A percentile compares a stretch with the other conserved stretches of the same genome.
phyloP scores from a whole-genome alignment of 2,888 invertebrate species.

The Falcaria lacertinaria region DNA sequence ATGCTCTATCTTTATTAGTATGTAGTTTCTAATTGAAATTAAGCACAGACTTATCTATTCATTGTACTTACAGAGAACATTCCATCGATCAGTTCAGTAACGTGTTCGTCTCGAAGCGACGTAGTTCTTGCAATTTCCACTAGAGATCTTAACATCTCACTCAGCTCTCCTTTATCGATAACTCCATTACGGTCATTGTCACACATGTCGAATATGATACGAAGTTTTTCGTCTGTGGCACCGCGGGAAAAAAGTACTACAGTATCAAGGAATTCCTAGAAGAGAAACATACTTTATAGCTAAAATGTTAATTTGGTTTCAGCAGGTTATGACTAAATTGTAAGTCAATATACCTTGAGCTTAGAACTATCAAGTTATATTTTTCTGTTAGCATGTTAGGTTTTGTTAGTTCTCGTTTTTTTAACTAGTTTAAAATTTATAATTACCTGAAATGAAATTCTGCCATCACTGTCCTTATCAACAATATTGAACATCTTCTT shows the following conservation, averaged over 20 bases:
- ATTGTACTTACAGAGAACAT: constrained; percentile 87
- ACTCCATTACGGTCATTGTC: constrained; percentile 96
- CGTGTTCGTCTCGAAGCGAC: constrained; percentile 92
- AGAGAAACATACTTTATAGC: constrained; percentile 8
- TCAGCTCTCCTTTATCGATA: constrained; percentile 95
- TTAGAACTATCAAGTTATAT: too few relatives aligned
- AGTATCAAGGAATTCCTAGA: constrained; percentile 94
- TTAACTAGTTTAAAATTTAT: too few relatives aligned
- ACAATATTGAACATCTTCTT: constrained; percentile 98
- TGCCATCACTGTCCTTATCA: constrained; percentile 95
- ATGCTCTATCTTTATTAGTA: too few relatives aligned
- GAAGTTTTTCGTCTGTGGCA: constrained; percentile 94
- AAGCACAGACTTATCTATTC: not conserved
- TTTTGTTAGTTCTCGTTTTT: too few relatives aligned
- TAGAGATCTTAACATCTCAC: constrained; percentile 94
- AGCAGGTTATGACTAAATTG: not conserved
- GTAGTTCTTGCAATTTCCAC: constrained; percentile 96
- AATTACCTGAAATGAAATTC: constrained; percentile 93
- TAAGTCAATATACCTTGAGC: too few relatives aligned
- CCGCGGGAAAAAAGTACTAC: constrained; percentile 95
- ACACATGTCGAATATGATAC: constrained; percentile 98
- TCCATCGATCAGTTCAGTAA: constrained; percentile 94
- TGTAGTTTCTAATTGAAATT: too few relatives aligned
- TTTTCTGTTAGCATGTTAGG: too few relatives aligned
- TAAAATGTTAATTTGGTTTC: not conserved